These are phyloP conservation scores for Glyptemys insculpta DNA, from an alignment of 2,797 vertebrate species.

Conservation along the genomic window DNA sequence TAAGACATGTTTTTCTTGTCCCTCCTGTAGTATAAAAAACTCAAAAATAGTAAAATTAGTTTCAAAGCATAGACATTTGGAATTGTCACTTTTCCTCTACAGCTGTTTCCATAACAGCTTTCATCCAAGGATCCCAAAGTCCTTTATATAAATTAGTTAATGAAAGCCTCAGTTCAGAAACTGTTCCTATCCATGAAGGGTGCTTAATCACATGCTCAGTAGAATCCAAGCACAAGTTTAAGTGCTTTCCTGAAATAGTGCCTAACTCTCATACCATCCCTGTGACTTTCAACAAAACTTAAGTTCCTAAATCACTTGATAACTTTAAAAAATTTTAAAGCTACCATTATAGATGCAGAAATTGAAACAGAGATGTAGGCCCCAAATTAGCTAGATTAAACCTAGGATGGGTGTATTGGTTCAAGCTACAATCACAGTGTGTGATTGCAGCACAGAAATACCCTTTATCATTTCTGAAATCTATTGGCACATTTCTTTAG, in stretches of 20 bases:
- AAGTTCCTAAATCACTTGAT: neutral
- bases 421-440: neutral
- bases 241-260: neutral
- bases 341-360: neutral
- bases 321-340: neutral
- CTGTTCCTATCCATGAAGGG: neutral
- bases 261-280: neutral
- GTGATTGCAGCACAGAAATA: neutral
- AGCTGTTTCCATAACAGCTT: constrained; percentile 1
- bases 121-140: neutral
- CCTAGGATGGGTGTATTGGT: neutral
- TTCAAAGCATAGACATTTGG: neutral
- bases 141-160: neutral
- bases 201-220: constrained; percentile 8
- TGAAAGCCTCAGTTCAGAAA: constrained; percentile 15
- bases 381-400: neutral
- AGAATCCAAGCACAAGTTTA: neutral
- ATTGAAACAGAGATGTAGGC: neutral
- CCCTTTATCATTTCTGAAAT: neutral
- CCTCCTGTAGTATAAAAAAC: constrained; percentile 4
- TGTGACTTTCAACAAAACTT: neutral
- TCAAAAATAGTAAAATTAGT: constrained; percentile 9
- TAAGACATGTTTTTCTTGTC: neutral
- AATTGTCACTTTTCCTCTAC: constrained; percentile 15
- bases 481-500: neutral